Percentiles rank a stretch among this genome's conserved stretches.
Evolutionary conservation across 2,888 invertebrate genomes (phyloP).

Genomic region (Lithophane ornitopus): DNA sequence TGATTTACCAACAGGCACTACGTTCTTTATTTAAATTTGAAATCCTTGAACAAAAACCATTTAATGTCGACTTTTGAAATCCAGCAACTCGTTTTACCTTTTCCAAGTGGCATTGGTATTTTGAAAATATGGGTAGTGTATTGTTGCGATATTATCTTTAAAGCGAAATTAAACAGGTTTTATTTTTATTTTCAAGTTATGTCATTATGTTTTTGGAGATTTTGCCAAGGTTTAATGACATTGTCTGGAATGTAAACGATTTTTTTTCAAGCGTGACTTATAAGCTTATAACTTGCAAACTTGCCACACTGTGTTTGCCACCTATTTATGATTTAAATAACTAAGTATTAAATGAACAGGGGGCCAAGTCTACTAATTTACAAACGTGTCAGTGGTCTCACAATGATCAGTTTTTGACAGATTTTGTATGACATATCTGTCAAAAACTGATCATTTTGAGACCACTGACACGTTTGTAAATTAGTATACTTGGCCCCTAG

Average conservation of each 20-base stretch:
- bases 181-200: slow-evolving; percentile 5
- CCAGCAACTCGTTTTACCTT: slow-evolving; percentile 30
- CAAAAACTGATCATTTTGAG: too few species aligned
- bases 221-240: slow-evolving; percentile 30
- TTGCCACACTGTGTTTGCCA: not conserved
- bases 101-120: slow-evolving; percentile 37
- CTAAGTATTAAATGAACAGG: not conserved
- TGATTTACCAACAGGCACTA: slow-evolving; percentile 1
- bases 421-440: too few species aligned
- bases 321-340: not conserved
- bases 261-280: not conserved
- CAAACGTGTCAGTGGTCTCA: too few species aligned
- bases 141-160: slow-evolving; percentile 36
- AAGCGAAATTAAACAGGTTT: slow-evolving; percentile 18
- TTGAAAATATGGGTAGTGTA: slow-evolving; percentile 32
- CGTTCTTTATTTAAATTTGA: slow-evolving; percentile 3
- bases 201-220: slow-evolving; percentile 2
- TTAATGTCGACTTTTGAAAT: slow-evolving; percentile 20
- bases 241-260: not conserved
- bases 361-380: too few species aligned
- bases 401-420: too few species aligned
- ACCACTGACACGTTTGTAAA: too few species aligned
- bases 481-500: too few species aligned
- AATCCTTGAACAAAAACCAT: slow-evolving; percentile 33
- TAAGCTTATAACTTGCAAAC: not conserved